phyloP scores from a whole-genome alignment of 2,113 vertebrate species.

The Camarhynchus parvulus region DNA sequence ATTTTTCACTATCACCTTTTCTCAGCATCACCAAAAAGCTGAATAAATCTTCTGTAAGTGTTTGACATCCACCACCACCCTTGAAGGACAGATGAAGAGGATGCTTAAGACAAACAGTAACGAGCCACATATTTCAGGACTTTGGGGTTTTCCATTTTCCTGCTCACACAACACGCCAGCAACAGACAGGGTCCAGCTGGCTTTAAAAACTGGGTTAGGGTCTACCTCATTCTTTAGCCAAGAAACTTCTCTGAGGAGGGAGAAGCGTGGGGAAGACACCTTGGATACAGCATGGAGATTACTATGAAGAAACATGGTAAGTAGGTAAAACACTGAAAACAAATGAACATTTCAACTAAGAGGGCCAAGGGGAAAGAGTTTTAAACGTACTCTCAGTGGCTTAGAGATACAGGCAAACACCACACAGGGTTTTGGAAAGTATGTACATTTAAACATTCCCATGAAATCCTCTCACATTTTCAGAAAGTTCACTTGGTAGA shows the following conservation, averaged over 20 bases:
- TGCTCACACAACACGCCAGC: rapidly evolving
- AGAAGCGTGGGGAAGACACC: background rate
- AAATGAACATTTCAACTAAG: background rate
- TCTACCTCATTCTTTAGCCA: background rate
- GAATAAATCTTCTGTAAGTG: background rate
- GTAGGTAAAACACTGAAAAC: background rate
- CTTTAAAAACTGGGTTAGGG: background rate
- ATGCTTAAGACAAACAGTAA: background rate
- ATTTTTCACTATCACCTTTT: background rate
- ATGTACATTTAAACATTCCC: background rate
- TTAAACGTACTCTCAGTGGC: background rate
- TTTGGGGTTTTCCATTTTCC: background rate
- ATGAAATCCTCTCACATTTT: background rate
- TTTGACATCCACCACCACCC: background rate
- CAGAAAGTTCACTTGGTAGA: background rate
- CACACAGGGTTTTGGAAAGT: background rate
- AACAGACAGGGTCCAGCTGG: background rate
- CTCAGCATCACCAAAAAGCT: background rate
- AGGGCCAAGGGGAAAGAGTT: background rate
- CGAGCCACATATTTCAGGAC: rapidly evolving
- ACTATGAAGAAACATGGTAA: rapidly evolving
- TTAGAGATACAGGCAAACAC: background rate
- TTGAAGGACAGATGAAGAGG: background rate
- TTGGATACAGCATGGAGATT: background rate
- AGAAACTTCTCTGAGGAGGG: background rate